A percentile compares a stretch with the other conserved stretches of the same genome.
Conservation (phyloP, 92 coral and sea anemone genomes). For the Blastomussa wellsi region DNA sequence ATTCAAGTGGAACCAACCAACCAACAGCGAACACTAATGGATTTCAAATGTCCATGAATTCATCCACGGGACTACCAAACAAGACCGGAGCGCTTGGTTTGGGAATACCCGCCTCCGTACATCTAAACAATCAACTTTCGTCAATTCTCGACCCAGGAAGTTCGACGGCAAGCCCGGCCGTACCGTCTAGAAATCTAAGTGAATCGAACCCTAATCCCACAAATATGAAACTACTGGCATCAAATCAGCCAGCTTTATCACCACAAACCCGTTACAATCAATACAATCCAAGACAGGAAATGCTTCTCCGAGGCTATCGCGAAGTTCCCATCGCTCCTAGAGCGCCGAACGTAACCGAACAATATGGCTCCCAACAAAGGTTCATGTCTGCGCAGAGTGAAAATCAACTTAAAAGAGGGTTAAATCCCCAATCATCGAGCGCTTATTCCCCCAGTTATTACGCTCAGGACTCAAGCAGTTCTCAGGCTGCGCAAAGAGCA, state of each 20-base stretch:
- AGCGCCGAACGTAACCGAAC: constrained; percentile 76
- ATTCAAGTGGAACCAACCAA: constrained; percentile 60
- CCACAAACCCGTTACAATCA: constrained; percentile 74
- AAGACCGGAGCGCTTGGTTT: constrained; percentile 60
- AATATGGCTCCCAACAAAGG: constrained; percentile 94
- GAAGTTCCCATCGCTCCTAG: constrained; percentile 70
- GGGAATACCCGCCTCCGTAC: constrained; percentile 68
- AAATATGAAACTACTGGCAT: constrained; percentile 59
- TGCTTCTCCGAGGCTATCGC: constrained; percentile 68
- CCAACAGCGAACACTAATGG: constrained; percentile 78
- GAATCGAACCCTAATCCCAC: constrained; percentile 68
- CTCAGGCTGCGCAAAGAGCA: constrained; percentile 69
- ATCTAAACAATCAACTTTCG: constrained; percentile 76
- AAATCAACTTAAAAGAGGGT: constrained; percentile 67
- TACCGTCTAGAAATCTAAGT: constrained; percentile 55
- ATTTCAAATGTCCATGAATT: constrained; percentile 75
- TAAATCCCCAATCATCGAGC: constrained; percentile 77
- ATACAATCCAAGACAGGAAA: constrained; percentile 84
- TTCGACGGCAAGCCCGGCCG: constrained; percentile 51
- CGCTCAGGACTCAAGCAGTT: constrained; percentile 70
- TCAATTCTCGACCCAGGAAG: constrained; percentile 74
- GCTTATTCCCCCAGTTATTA: constrained; percentile 77
- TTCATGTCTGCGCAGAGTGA: constrained; percentile 82
- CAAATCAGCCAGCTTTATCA: constrained; percentile 57
- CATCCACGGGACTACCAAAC: constrained; percentile 68